phyloP scores from a whole-genome alignment of 1,140 invertebrate genomes.

The Littorina saxatilis region DNA sequence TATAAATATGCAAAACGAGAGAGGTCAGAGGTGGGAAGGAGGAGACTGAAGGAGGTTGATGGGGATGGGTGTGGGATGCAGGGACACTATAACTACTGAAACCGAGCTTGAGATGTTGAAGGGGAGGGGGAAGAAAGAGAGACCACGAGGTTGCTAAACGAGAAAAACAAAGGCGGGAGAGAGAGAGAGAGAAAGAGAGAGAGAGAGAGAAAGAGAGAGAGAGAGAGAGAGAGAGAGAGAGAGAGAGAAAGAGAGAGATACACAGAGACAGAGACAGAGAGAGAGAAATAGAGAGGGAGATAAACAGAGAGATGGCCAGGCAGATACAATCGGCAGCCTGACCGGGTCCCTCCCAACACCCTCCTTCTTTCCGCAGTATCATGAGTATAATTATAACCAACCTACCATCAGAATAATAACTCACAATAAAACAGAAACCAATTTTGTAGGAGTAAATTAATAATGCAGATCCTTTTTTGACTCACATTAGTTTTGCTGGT shows the following conservation, averaged over 20 bases:
- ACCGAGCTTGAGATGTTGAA: neutral
- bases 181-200: neutral
- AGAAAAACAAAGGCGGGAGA: neutral
- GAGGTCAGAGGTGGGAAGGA: neutral
- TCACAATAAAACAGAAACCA: too few relatives aligned
- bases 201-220: neutral
- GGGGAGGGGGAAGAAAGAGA: neutral
- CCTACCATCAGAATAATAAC: too few relatives aligned
- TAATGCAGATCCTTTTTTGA: too few relatives aligned
- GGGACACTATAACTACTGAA: too few relatives aligned
- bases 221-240: neutral
- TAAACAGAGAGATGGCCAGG: neutral
- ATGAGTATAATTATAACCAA: too few relatives aligned
- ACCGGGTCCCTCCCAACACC: too few relatives aligned
- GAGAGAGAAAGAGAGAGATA: neutral
- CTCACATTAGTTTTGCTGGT: too few relatives aligned
- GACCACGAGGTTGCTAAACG: neutral
- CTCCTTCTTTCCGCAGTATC: too few relatives aligned
- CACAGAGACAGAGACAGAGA: neutral
- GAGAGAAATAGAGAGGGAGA: neutral
- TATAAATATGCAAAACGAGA: neutral
- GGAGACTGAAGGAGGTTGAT: slow-evolving; percentile 1
- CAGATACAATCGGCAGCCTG: too few relatives aligned
- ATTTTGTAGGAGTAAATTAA: too few relatives aligned
- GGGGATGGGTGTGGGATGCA: neutral